A percentile compares a stretch with the other conserved stretches of the same genome.
These are phyloP conservation scores for Oncorhynchus masou DNA, from an alignment of 2,113 vertebrate genomes.

Conservation along the genomic window DNA sequence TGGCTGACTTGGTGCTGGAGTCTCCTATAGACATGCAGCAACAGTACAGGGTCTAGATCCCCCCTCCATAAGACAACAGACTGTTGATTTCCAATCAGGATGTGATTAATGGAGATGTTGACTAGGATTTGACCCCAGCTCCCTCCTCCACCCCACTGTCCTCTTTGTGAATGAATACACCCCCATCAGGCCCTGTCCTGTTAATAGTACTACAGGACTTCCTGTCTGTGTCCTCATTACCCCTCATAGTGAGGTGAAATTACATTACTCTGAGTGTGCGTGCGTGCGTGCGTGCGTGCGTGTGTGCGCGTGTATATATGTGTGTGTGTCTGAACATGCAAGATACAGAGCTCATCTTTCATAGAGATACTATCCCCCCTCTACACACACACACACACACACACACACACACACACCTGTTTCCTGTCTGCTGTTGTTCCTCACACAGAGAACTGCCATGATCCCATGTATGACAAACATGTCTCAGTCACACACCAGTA, in stretches of 20 bases:
- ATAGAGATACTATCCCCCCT: background rate
- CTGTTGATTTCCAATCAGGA: background rate
- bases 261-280: slow-evolving; percentile 31
- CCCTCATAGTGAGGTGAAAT: slow-evolving; percentile 48
- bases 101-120: background rate
- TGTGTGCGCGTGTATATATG: no score
- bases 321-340: slow-evolving; percentile 16
- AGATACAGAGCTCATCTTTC: background rate
- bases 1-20: no score
- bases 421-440: slow-evolving; percentile 58
- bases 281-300: no score
- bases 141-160: background rate
- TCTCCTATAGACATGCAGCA: no score
- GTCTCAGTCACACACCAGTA: background rate
- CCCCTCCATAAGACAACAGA: no score
- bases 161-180: background rate
- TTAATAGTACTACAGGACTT: slow-evolving; percentile 16
- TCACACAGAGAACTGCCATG: slow-evolving; percentile 15
- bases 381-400: slow-evolving; percentile 3
- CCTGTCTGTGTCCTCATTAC: slow-evolving; percentile 21
- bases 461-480: background rate
- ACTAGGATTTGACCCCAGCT: background rate
- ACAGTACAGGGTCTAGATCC: no score
- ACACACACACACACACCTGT: slow-evolving; percentile 1
- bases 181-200: background rate